These are phyloP conservation scores for Rhincodon typus DNA, from an alignment of 2,797 vertebrate species.

Conservation along the genomic window DNA sequence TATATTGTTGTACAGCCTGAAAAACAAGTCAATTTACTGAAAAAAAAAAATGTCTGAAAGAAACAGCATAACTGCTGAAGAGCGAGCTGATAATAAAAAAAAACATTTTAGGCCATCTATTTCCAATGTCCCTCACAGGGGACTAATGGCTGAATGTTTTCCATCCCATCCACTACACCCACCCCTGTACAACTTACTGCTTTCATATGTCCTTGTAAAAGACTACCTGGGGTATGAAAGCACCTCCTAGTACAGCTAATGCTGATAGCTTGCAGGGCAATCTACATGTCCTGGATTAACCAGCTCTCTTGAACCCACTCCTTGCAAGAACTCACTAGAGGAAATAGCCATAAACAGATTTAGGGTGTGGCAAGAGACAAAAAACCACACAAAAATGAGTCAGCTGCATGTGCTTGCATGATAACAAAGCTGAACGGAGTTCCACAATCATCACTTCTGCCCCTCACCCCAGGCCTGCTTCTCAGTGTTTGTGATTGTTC, in stretches of 20 bases:
- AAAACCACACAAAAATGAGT: not conserved
- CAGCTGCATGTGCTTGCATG: not conserved
- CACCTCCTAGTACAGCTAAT: not conserved
- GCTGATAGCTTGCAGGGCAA: not conserved
- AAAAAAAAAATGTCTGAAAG: not conserved
- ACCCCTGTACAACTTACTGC: not conserved
- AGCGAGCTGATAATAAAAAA: not conserved
- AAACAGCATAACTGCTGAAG: not conserved
- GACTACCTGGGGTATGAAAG: not conserved
- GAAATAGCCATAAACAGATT: not conserved
- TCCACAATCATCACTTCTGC: no score
- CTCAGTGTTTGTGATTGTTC: not conserved
- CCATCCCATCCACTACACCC: not conserved
- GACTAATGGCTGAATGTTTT: not conserved
- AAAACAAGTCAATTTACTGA: slow-evolving; percentile 4
- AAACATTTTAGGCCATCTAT: not conserved
- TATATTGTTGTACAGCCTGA: not conserved
- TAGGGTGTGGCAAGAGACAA: not conserved
- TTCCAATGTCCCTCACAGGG: not conserved
- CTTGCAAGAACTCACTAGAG: not conserved
- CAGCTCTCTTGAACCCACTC: not conserved
- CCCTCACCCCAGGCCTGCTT: no score
- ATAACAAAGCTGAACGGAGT: not conserved
- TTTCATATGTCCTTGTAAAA: not conserved
- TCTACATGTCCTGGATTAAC: not conserved